A percentile compares a stretch with the other conserved stretches of the same genome.
These are phyloP conservation scores for Ancistrus triradiatus DNA, from an alignment of 2,113 vertebrate genomes.

Conservation along the genomic window DNA sequence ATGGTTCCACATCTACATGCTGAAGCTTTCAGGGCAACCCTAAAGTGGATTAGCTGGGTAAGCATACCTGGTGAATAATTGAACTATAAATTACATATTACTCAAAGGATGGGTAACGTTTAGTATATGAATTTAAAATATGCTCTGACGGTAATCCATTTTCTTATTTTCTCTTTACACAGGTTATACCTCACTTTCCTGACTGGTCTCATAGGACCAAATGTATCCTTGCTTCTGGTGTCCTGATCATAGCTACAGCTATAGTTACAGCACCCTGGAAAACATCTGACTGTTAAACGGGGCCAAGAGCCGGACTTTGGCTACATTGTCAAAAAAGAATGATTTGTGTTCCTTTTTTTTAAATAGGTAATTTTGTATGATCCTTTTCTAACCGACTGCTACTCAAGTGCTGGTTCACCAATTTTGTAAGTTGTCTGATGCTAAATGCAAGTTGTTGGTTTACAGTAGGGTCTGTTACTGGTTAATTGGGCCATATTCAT, in stretches of 20 bases:
- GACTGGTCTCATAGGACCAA: constrained; percentile 51
- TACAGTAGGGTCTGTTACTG: constrained; percentile 66
- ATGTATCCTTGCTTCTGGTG: constrained; percentile 50
- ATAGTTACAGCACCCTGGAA: constrained; percentile 50
- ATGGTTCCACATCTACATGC: constrained; percentile 41
- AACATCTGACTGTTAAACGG: constrained; percentile 11
- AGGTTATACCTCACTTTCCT: constrained; percentile 51
- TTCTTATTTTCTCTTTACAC: no score
- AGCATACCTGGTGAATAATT: constrained; percentile 4
- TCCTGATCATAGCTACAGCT: constrained; percentile 54
- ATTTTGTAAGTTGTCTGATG: constrained; percentile 44
- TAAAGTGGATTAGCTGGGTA: constrained; percentile 57
- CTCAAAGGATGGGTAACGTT: no score
- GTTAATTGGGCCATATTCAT: constrained; percentile 49
- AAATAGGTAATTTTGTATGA: constrained; percentile 36
- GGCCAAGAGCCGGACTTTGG: constrained; percentile 52
- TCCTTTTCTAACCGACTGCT: constrained; percentile 51
- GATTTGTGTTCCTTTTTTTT: constrained; percentile 15
- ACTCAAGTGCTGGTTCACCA: constrained; percentile 54
- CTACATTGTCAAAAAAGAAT: constrained; percentile 35
- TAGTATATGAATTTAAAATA: no score
- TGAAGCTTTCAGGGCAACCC: constrained; percentile 46
- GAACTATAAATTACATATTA: background rate
- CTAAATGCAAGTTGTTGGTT: constrained; percentile 64
- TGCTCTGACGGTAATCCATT: no score